Conservation (phyloP, 2,797 vertebrate species). For the Thunnus albacares region DNA sequence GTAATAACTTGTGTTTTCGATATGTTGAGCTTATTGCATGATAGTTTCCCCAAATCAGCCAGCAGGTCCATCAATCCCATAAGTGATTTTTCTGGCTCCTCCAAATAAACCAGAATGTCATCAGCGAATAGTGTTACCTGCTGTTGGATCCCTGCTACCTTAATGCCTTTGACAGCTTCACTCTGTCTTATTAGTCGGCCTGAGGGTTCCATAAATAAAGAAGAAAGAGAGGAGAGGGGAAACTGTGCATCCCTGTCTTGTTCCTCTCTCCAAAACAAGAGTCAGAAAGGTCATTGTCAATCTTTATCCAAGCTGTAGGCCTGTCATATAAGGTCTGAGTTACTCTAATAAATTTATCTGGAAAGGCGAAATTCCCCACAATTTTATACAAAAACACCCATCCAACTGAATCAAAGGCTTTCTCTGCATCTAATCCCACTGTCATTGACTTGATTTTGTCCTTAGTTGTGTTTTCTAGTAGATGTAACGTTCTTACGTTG, state of each 20-base stretch:
- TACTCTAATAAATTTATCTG: too few species aligned
- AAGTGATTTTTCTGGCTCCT: conserved; percentile 6
- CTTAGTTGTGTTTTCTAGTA: not conserved
- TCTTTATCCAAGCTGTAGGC: too few species aligned
- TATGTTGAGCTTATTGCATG: conserved; percentile 20
- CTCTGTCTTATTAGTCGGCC: not conserved
- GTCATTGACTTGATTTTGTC: not conserved
- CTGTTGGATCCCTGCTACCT: rapidly evolving
- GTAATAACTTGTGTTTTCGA: conserved; percentile 31
- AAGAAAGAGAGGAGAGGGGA: not conserved
- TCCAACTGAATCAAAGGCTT: not conserved
- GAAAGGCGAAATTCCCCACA: too few species aligned
- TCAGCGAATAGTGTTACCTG: conserved; percentile 24
- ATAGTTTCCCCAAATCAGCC: not conserved
- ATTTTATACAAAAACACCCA: not conserved
- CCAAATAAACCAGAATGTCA: conserved; percentile 24
- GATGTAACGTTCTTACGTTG: not conserved
- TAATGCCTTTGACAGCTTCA: not conserved
- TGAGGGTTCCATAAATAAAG: not conserved
- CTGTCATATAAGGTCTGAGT: too few species aligned
- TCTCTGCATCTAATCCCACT: not conserved
- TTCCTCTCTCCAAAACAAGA: not conserved
- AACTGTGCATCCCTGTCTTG: not conserved
- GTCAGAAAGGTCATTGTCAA: not conserved
- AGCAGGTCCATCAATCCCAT: not conserved